phyloP scores from a whole-genome alignment of 92 coral and sea anemone species.

The Zoanthus solanderi region DNA sequence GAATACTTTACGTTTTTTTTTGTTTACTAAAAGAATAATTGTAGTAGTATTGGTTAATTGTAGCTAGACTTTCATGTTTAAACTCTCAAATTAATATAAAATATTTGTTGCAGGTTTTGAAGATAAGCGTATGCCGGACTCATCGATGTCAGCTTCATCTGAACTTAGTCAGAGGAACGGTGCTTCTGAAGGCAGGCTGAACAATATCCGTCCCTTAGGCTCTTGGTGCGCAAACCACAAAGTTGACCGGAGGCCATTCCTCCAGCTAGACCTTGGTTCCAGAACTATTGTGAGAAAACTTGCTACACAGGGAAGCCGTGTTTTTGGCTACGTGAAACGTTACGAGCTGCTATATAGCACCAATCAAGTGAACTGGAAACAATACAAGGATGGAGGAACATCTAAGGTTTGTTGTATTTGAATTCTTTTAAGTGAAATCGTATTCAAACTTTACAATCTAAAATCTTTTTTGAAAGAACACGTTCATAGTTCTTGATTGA shows the following conservation, averaged over 20 bases:
- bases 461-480: too few species aligned
- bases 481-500: too few species aligned
- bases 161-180: constrained; percentile 53
- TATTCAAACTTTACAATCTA: too few species aligned
- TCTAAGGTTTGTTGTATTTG: constrained; percentile 22
- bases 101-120: not conserved
- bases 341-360: constrained; percentile 67
- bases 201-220: constrained; percentile 61
- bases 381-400: constrained; percentile 34
- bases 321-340: constrained; percentile 68
- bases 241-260: constrained; percentile 60
- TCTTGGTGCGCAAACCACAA: constrained; percentile 70
- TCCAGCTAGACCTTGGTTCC: constrained; percentile 74
- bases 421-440: not conserved
- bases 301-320: constrained; percentile 81
- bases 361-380: constrained; percentile 82
- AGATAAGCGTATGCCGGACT: constrained; percentile 37
- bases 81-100: not conserved
- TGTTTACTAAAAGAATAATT: too few species aligned
- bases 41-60: too few species aligned
- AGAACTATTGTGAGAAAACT: constrained; percentile 62
- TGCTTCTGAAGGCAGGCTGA: constrained; percentile 71
- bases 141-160: constrained; percentile 71
- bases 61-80: too few species aligned
- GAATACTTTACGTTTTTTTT: too few species aligned